Evolutionary conservation across 2,797 vertebrate species (phyloP).

Genomic region (Micropoecilia bifurca): DNA sequence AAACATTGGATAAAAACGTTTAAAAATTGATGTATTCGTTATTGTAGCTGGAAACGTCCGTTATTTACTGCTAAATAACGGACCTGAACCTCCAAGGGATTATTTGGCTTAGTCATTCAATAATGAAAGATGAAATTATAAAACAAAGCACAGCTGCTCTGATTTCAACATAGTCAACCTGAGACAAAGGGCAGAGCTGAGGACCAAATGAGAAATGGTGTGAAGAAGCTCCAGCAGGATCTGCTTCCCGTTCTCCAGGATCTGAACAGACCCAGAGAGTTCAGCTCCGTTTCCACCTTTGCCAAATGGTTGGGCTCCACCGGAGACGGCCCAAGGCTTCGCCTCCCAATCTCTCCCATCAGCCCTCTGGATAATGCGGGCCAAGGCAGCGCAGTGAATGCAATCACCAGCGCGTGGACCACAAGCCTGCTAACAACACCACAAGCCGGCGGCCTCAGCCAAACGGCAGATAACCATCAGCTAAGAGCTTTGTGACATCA

Average conservation of each 20-base stretch:
- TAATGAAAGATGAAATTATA: too few species aligned
- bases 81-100: too few species aligned
- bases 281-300: slow-evolving; percentile 52
- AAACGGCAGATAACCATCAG: slow-evolving; percentile 78
- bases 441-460: slow-evolving; percentile 66
- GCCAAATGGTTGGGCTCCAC: slow-evolving; percentile 48
- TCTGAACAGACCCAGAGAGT: slow-evolving; percentile 32
- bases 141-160: too few species aligned
- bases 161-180: too few species aligned
- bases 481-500: slow-evolving; percentile 84
- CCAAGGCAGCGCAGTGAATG: slow-evolving; percentile 58
- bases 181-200: too few species aligned
- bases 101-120: too few species aligned
- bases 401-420: slow-evolving; percentile 65
- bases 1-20: too few species aligned
- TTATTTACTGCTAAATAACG: too few species aligned
- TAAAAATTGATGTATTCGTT: too few species aligned
- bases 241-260: slow-evolving; percentile 10
- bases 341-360: slow-evolving; percentile 61
- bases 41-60: too few species aligned
- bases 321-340: slow-evolving; percentile 16
- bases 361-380: slow-evolving; percentile 55
- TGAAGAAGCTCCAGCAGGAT: not conserved
- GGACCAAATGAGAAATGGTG: too few species aligned
- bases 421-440: slow-evolving; percentile 66